Base-by-base conservation (phyloP, 1,140 invertebrate species). In the Aphaenogaster floridana region DNA sequence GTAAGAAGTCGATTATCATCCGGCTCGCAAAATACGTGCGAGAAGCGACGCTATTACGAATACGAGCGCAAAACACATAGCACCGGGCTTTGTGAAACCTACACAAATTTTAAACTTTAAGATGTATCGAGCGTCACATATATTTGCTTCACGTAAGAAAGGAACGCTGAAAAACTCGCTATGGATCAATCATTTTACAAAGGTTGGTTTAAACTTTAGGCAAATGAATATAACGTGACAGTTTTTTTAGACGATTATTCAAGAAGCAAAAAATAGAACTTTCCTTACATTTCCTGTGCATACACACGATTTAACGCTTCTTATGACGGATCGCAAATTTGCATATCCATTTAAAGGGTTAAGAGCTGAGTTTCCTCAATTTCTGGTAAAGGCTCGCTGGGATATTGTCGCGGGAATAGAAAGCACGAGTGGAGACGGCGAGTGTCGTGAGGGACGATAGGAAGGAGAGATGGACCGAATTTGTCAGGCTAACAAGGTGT, bases 401-500 rank as follows among this genome's bases (percentile, higher is more conserved):
- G 54, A 84, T 84, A 74, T 76, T 61, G 71, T 86, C 83, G 59
- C 50, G 80, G 50, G 59, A 36, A 86, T 84, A 69, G 69, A 88
- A 88, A 81, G 87, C 72, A 59, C 63, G 64, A 80, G 74, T 90
- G 86, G 83, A 76, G 79, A 84, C 72, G 72, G 69, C 52, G 59
- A 84, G 54, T 61, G 80, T 83, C 71, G 86, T 79, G 87, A 81
- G 83, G 72, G 89, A 89, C 77, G 69, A 88, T 83, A 84, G 89
- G 87, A 87, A 86, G 80, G 84, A 86, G 68, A 64, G 89, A 94
- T 92, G 92, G 91, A 91, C 83, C 88, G 86, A 93, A 94, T 94
- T 94, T 94, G 93, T 94, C 94, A 93, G 90, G 90, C 94, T 94
- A 94, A 94, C 94, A 94, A 94, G 94, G 93, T 94, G 93, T 94